These are phyloP conservation scores for Apostichopus californicus DNA, from an alignment of 35 echinoderm and acorn worm genomes.

Conservation along the genomic window DNA sequence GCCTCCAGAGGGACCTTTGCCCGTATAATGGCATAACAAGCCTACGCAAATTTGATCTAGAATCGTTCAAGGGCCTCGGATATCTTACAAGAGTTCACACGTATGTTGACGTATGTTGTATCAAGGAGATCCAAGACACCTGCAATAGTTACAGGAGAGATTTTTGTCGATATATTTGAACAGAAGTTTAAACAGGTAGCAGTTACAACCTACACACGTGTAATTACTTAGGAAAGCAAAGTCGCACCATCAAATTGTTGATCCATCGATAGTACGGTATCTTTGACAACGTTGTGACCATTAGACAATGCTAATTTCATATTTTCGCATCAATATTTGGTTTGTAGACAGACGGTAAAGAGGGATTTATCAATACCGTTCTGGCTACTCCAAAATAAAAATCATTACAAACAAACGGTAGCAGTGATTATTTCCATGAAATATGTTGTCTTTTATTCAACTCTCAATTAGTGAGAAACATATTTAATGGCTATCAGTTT, in stretches of 20 bases:
- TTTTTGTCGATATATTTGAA: no score
- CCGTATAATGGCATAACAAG: not conserved
- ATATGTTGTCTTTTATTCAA: not conserved
- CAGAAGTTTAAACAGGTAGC: no score
- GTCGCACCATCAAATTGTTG: no score
- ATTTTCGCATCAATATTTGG: no score
- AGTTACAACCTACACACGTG: no score
- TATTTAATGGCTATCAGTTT: conserved; percentile 36
- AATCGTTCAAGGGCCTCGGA: not conserved
- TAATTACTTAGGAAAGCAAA: no score
- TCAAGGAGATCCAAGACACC: not conserved
- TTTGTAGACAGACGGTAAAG: no score
- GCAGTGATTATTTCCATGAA: not conserved
- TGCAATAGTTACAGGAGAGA: no score
- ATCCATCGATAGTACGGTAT: no score
- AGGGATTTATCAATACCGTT: no score
- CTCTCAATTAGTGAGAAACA: conserved; percentile 3
- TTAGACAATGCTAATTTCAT: no score
- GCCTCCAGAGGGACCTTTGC: conserved; percentile 41
- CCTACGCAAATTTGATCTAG: conserved; percentile 28
- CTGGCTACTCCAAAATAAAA: not conserved
- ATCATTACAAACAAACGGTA: not conserved
- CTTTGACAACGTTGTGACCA: no score
- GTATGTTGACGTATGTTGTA: not conserved
- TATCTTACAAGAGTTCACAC: not conserved